Evolutionary conservation across 1,140 invertebrate genomes (phyloP).

Genomic region (Leguminivora glycinivorella): DNA sequence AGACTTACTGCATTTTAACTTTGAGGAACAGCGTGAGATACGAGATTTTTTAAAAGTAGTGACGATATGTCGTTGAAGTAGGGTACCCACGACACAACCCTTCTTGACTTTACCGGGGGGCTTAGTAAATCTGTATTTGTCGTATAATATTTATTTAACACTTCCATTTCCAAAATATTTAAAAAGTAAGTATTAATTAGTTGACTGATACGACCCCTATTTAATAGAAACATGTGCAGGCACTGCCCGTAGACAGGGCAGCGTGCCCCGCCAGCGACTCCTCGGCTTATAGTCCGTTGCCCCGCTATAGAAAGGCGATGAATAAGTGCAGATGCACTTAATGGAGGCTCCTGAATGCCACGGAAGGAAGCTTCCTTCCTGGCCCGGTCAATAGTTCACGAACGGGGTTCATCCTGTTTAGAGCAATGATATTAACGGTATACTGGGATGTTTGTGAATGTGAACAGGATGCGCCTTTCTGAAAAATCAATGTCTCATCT

Average conservation of each 20-base stretch:
- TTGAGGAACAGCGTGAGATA: no score
- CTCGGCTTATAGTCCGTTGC: constrained; percentile 13
- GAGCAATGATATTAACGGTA: background rate
- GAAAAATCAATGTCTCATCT: background rate
- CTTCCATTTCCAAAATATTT: no score
- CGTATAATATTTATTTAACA: no score
- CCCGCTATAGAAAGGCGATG: background rate
- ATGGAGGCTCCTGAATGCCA: constrained; percentile 1
- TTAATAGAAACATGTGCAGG: background rate
- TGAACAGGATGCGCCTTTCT: background rate
- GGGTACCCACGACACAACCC: no score
- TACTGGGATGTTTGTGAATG: background rate
- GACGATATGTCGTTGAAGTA: no score
- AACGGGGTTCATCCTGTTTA: background rate
- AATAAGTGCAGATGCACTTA: constrained; percentile 11
- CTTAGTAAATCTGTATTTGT: no score
- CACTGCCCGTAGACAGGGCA: background rate
- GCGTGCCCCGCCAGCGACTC: background rate
- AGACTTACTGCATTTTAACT: no score
- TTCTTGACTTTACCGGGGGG: no score
- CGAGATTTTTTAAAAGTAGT: no score
- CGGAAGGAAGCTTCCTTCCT: constrained; percentile 15
- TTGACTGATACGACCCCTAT: background rate
- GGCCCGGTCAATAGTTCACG: background rate
- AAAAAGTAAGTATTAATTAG: no score